Base-by-base conservation (phyloP, 1,140 invertebrate species). In the Colletes gigas region DNA sequence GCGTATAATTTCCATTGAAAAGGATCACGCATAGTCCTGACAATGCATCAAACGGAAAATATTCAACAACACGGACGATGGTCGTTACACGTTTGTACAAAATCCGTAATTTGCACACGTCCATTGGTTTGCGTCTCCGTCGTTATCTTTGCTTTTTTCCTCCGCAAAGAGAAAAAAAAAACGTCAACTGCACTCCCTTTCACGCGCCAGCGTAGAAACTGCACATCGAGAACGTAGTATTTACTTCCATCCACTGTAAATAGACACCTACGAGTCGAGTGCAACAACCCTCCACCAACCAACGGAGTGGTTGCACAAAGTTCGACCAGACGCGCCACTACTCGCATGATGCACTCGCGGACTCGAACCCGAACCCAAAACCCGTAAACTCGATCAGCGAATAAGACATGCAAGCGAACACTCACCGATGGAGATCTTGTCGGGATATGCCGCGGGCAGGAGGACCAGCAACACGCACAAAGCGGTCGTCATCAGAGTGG, bases 371-470 rank as follows among this genome's bases (percentile, higher is more conserved):
- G 5, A 15, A 14, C 3, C 12, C 47, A 44, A 44, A 44, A 47
- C 63, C n/a, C 12, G 4, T 54, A 3, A 65, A 50, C 3, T 3
- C 12, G 60, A 74, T 19, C 39, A 54, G 47, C 72, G 75, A 68
- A 73, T 55, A n/a, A 60, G 66, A 65, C 63, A 65, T 55, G 57
- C 66, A 65, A 78, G 62, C n/a, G 65, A 57, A 72, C 62, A 90
- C 92, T 93, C 89, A 93, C 92, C 92, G 79, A 93, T 92, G 75
- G 88, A 83, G 66, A 93, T 92, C 85, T 91, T 92, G 67, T 93
- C 92, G 47, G 90, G 84, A 6, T 88, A 85, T 60, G 83, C 83
- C 4, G 89, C 77, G 41, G 85, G 87, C 80, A 88, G 71, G 55
- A 91, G 81, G 19, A 88, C 72, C 79, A 88, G 59, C 47, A 87